Conservation (phyloP, 2,113 vertebrate genomes). For the Sciurus niger region DNA sequence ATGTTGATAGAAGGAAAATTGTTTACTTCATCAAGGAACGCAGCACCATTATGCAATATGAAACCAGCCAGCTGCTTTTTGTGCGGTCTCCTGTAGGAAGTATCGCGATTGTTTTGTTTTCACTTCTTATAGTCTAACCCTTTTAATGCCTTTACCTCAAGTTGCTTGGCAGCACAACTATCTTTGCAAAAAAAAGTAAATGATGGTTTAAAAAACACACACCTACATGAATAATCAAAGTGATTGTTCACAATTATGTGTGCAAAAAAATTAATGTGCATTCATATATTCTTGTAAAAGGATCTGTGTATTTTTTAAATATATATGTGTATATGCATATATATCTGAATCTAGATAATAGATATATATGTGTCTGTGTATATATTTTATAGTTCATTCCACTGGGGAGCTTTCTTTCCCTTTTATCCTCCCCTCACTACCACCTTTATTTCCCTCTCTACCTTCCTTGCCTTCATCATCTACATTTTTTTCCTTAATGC, state of each 20-base stretch:
- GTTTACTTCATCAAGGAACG: conserved; percentile 93
- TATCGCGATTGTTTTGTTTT: conserved; percentile 84
- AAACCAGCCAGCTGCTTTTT: conserved; percentile 97
- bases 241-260: conserved; percentile 83
- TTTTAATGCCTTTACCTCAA: conserved; percentile 93
- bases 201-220: conserved; percentile 78
- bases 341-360: conserved; percentile 73
- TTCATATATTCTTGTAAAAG: conserved; percentile 77
- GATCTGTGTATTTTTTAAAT: conserved; percentile 79
- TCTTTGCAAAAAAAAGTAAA: conserved; percentile 88
- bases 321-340: conserved; percentile 76
- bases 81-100: conserved; percentile 89
- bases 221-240: conserved; percentile 83
- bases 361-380: conserved; percentile 78
- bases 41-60: conserved; percentile 99
- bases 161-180: conserved; percentile 95
- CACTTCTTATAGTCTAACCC: conserved; percentile 89
- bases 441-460: conserved; percentile 58
- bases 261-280: conserved; percentile 84
- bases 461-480: conserved; percentile 64
- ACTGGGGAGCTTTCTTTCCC: conserved; percentile 73
- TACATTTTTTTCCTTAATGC: conserved; percentile 62
- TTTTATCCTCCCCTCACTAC: conserved; percentile 14
- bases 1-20: conserved; percentile 88
- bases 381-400: conserved; percentile 80